phyloP scores from a whole-genome alignment of 2,797 vertebrate species.

The Scolopax rusticola region DNA sequence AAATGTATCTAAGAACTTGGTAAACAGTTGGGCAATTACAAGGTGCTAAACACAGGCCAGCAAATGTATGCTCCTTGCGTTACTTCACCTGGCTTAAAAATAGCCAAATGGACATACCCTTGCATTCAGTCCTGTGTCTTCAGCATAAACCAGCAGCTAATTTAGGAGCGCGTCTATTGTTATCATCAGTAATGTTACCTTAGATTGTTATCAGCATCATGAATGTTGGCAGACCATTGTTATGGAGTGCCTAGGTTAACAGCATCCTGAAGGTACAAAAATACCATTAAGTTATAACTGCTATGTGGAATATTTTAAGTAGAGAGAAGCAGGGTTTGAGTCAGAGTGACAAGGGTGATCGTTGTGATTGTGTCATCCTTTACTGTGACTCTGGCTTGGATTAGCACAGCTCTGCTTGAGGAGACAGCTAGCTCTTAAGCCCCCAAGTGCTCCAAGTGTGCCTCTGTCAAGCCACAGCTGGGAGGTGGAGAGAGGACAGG shows the following conservation, averaged over 20 bases:
- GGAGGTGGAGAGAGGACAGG: not conserved
- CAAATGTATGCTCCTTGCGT: not conserved
- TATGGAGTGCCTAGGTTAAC: not conserved
- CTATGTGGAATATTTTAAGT: not conserved
- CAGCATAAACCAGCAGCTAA: not conserved
- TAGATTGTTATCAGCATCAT: not conserved
- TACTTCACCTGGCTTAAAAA: not conserved
- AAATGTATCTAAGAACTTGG: not conserved
- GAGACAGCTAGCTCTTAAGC: not conserved
- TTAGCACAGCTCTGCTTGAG: not conserved
- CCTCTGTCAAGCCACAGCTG: not conserved
- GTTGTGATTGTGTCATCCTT: not conserved
- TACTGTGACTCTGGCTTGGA: not conserved
- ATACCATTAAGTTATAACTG: not conserved
- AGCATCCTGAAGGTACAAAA: not conserved
- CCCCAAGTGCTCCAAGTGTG: not conserved
- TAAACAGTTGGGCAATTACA: not conserved
- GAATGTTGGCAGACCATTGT: not conserved
- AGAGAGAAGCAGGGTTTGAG: not conserved
- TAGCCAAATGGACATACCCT: not conserved
- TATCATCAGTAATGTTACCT: not conserved
- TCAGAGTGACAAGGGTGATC: not conserved
- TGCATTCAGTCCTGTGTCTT: not conserved
- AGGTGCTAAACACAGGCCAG: not conserved
- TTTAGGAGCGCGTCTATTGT: not conserved